Percentiles rank a stretch among this genome's conserved stretches.
Conservation (phyloP, 2,888 invertebrate genomes). For the Alloscopus bannaensis region DNA sequence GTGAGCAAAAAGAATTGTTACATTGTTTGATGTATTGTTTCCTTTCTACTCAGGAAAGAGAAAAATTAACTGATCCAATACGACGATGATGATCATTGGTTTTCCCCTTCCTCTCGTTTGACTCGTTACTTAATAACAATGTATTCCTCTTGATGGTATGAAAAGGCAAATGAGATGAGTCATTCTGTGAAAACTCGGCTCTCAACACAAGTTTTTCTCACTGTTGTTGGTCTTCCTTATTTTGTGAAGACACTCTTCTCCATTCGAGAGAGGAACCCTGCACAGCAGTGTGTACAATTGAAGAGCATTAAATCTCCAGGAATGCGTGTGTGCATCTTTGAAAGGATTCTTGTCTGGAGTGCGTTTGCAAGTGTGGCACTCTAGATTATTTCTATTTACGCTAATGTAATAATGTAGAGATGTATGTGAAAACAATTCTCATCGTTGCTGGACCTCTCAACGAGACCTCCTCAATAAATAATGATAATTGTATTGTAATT, state of each 20-base stretch:
- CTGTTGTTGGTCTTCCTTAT: constrained; percentile 48
- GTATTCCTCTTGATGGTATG: constrained; percentile 13
- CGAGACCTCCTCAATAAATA: constrained; percentile 59
- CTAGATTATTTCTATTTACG: constrained; percentile 1
- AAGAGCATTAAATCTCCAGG: constrained; percentile 10
- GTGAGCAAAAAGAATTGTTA: constrained; percentile 15
- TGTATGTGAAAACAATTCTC: constrained; percentile 27
- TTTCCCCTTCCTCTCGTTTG: constrained; percentile 31
- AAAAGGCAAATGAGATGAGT: constrained; percentile 57
- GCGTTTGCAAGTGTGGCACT: too few species aligned
- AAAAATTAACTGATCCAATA: too few species aligned
- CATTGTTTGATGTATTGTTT: constrained; percentile 40
- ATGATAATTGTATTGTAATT: constrained; percentile 54
- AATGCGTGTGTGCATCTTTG: not conserved
- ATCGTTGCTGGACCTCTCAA: constrained; percentile 51
- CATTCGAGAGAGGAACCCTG: not conserved
- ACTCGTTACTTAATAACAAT: constrained; percentile 9
- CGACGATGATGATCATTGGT: constrained; percentile 35
- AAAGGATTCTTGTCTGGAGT: not conserved
- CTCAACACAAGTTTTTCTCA: too few species aligned
- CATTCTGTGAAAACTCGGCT: too few species aligned
- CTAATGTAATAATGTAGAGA: constrained; percentile 32
- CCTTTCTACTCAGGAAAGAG: constrained; percentile 28
- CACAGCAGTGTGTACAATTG: not conserved
- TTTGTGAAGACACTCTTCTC: constrained; percentile 22